Percentiles rank a stretch among this genome's conserved stretches.
Evolutionary conservation across 2,113 vertebrate genomes (phyloP).

Genomic region (Dromiciops gliroides): DNA sequence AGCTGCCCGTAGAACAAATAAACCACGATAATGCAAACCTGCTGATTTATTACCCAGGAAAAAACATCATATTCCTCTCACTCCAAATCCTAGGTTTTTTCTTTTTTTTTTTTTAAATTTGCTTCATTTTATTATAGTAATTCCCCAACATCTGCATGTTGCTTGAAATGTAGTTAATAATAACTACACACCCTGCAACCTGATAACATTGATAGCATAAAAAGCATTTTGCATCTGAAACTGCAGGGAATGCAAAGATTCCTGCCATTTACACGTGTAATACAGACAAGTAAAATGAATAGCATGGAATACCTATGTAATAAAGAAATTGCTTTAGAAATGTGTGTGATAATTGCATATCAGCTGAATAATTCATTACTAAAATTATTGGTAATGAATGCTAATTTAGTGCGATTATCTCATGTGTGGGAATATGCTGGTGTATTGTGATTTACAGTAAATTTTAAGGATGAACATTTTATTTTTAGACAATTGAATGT

Average conservation of each 20-base stretch:
- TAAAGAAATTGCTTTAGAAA: slow-evolving; percentile 75
- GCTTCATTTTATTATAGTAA: slow-evolving; percentile 35
- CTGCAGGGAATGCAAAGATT: slow-evolving; percentile 57
- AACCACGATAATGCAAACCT: slow-evolving; percentile 14
- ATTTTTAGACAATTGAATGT: slow-evolving; percentile 73
- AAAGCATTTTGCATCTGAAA: slow-evolving; percentile 53
- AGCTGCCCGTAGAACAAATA: slow-evolving; percentile 51
- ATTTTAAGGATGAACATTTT: slow-evolving; percentile 76
- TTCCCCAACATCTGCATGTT: slow-evolving; percentile 59
- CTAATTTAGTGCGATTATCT: slow-evolving; percentile 79
- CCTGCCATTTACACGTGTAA: slow-evolving; percentile 64
- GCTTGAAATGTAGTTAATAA: slow-evolving; percentile 62
- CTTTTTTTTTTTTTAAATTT: too few relatives aligned
- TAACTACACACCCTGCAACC: slow-evolving; percentile 29
- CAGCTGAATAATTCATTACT: slow-evolving; percentile 81
- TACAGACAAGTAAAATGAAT: slow-evolving; percentile 77
- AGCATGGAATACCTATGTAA: slow-evolving; percentile 74
- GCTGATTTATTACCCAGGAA: slow-evolving; percentile 29
- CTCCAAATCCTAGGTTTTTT: neutral
- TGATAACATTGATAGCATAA: slow-evolving; percentile 54
- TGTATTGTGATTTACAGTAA: slow-evolving; percentile 76
- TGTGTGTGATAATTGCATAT: slow-evolving; percentile 78
- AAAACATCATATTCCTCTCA: slow-evolving; percentile 58
- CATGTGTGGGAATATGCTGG: slow-evolving; percentile 75
- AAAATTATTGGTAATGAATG: slow-evolving; percentile 80